A percentile compares a stretch with the other conserved stretches of the same genome.
These are phyloP conservation scores for Ptilodon capucinus DNA, from an alignment of 2,888 invertebrate species.

Conservation along the genomic window DNA sequence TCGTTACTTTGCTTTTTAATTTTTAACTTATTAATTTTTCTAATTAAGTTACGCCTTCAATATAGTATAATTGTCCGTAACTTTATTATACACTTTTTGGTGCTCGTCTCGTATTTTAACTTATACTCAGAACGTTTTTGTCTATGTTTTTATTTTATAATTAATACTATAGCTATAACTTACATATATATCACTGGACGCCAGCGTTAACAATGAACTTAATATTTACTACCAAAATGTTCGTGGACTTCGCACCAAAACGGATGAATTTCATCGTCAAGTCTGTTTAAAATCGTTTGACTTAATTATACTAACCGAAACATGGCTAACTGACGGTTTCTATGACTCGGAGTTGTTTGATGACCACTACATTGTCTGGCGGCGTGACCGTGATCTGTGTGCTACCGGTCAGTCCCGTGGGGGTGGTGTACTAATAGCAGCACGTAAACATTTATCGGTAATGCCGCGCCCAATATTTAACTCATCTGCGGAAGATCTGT, in stretches of 20 bases:
- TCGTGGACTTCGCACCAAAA: slow-evolving; percentile 4
- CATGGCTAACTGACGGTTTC: slow-evolving; percentile 9
- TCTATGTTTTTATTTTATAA: background rate
- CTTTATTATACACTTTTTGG: background rate
- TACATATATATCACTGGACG: background rate
- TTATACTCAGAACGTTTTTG: background rate
- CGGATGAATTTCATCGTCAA: slow-evolving; percentile 4
- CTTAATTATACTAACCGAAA: slow-evolving; percentile 8
- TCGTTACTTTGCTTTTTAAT: background rate
- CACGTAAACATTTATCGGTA: slow-evolving; percentile 3
- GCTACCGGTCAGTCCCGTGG: slow-evolving; percentile 1
- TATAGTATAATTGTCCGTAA: background rate
- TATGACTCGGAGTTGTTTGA: slow-evolving; percentile 7
- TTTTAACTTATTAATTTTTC: background rate
- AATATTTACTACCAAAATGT: slow-evolving; percentile 2
- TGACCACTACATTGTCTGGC: slow-evolving; percentile 7
- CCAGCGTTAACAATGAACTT: no score
- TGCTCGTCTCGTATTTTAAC: background rate
- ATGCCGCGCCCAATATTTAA: background rate
- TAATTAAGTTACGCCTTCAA: no score
- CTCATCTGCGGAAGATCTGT: slow-evolving; percentile 10
- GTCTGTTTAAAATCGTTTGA: background rate
- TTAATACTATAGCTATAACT: background rate
- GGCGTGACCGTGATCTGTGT: slow-evolving; percentile 8
- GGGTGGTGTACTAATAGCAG: slow-evolving; percentile 10